Base-by-base conservation (phyloP, 2,113 vertebrate genomes). In the Sander lucioperca region DNA sequence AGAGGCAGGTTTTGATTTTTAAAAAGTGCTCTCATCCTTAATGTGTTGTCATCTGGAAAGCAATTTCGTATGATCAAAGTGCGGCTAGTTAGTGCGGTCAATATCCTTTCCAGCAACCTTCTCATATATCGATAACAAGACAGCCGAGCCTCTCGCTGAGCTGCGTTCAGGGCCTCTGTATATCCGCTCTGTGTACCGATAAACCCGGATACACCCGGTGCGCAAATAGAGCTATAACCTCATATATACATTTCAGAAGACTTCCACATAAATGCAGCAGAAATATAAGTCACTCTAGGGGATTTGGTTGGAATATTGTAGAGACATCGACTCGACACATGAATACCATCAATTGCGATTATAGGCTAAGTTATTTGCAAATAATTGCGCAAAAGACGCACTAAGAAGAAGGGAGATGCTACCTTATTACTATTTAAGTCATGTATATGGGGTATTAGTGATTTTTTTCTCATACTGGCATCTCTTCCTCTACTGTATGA, bases 71-170 rank as follows among this genome's bases (percentile, higher is more conserved):
- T 91, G 90, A 94, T 91, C 89, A 93, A 93, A 93, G 92, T 88
- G 90, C 82, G 87, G 91, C 91, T 94, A 84, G 90, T 94, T 94
- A 93, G 88, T 86, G 85, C 86, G 90, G 83, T 94, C 91, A 90
- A 94, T 93, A 93, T 82, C 67, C 83, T 90, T 82, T 86, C 83
- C 77, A 91, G 89, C 85, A 67, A 86, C 90, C 89, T 79, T 82
- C 89, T 88, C 89, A 74, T 53, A 77, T 88, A 90, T 94, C 92
- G 91, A 93, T 92, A 92, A 88, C 74, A 45, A 92, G 92, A 77
- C 81, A 80, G 86, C 77, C 43, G 79, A 88, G 80, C 64, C 83
- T 84, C 82, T 75, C 86, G 79, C 89, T 85, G 87, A 48, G 91
- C 82, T 82, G 88, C 82, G 18, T 79, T 79, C 91, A 56, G 74